Evolutionary conservation across 1,140 invertebrate genomes (phyloP), one percentile per base, ranked within the genome.

Genomic region (Cydia fagiglandana): DNA sequence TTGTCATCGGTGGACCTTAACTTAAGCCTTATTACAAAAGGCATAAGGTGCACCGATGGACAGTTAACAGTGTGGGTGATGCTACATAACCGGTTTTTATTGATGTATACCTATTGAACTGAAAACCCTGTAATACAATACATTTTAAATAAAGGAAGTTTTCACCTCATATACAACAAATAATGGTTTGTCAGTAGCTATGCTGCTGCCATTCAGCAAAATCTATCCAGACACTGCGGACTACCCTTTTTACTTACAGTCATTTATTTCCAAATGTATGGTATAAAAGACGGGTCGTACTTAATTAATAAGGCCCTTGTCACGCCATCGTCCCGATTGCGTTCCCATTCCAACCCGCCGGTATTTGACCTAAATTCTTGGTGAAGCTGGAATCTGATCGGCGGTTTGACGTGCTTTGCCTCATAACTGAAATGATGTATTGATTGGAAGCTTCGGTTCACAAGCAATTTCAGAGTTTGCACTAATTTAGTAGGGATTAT

Each of bases 291-390:
- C 28, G 10, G 53, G 66, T 77, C 77, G 74, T 77, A 77, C 76
- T 50, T 41, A 79, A 79, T 77, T 77, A 73, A 77, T 80, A 75
- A 78, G 81, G 79, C 53, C 68, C 74, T 80, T 73, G 50, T 53
- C 81, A 80, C 81, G 73, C 79, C 76, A 79, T 77, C 78, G 78
- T 75, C 79, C 64, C 79, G 81, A 84, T 87, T 80, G 80, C 81
- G 79, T 85, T 85, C 83, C 83, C 73, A 76, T 83, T 84, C 75
- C 73, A 75, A 77, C 50, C 82, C 80, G 83, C 82, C 82, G 83
- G 81, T 83, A 83, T 81, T 78, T 79, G 86, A 83, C 86, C 86
- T 79, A 81, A 83, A 86, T 90, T 80, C 80, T 68, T 47, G 45
- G 38, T 2, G 56, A 61, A 66, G 64, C 24, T 66, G 9, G 64